Conservation (phyloP, 2,888 invertebrate species). For the Ischnus inquisitorius region DNA sequence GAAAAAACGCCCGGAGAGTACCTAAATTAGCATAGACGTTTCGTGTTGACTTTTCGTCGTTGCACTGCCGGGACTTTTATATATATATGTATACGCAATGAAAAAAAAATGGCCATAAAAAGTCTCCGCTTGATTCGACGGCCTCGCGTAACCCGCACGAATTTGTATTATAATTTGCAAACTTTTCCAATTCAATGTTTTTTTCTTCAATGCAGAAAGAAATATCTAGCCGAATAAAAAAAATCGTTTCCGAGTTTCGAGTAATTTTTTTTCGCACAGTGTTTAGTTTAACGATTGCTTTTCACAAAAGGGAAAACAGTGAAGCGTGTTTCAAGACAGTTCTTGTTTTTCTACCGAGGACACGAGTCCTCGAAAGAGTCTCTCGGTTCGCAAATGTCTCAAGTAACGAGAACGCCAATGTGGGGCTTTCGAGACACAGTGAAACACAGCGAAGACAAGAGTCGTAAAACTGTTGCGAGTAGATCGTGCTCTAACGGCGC, state of each 20-base stretch:
- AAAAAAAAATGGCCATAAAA: not conserved
- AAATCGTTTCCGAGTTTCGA: not conserved
- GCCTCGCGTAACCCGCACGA: not conserved
- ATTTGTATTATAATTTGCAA: constrained; percentile 28
- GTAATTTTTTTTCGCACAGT: not conserved
- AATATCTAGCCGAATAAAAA: not conserved
- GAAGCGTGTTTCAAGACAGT: not conserved
- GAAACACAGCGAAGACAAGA: constrained; percentile 22
- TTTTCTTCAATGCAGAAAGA: constrained; percentile 29
- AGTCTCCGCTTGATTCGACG: not conserved
- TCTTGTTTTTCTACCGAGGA: not conserved
- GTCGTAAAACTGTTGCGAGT: constrained; percentile 57
- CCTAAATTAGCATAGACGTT: constrained; percentile 55
- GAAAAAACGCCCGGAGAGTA: constrained; percentile 1
- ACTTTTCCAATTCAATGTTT: constrained; percentile 44
- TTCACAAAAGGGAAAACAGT: not conserved
- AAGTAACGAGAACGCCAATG: not conserved
- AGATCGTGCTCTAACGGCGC: constrained; percentile 44
- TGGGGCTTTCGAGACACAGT: not conserved
- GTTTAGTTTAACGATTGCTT: not conserved
- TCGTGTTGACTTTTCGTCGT: constrained; percentile 54
- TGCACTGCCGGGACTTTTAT: constrained; percentile 28
- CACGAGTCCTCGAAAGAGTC: too few species aligned
- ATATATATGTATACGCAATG: not conserved
- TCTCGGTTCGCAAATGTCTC: constrained; percentile 10